Conservation (phyloP, 2,888 invertebrate species). For the Sesamia inferens region DNA sequence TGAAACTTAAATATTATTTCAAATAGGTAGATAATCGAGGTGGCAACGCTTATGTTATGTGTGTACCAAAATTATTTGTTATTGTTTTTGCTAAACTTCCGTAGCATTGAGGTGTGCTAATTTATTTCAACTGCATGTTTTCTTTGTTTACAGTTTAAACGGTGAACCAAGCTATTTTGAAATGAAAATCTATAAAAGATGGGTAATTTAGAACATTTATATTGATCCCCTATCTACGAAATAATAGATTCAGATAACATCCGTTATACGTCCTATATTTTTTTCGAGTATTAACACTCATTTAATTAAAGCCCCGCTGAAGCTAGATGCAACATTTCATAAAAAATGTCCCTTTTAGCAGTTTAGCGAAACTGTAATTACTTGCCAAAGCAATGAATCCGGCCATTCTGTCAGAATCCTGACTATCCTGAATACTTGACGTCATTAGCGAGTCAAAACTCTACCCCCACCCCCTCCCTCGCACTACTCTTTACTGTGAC, state of each 20-base stretch:
- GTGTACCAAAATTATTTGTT: too few species aligned
- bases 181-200: conserved; percentile 7
- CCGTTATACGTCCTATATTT: neutral
- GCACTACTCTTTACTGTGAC: conserved; percentile 45
- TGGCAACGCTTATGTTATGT: too few species aligned
- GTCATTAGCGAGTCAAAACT: conserved; percentile 64
- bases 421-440: conserved; percentile 53
- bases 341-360: conserved; percentile 52
- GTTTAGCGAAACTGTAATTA: conserved; percentile 56
- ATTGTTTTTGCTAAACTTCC: conserved; percentile 38
- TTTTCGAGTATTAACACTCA: conserved; percentile 11
- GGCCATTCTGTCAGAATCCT: conserved; percentile 48
- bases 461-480: conserved; percentile 1
- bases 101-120: conserved; percentile 19
- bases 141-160: conserved; percentile 14
- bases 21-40: conserved; percentile 21
- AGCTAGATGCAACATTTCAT: conserved; percentile 30
- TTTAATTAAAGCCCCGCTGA: conserved; percentile 37
- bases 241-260: neutral
- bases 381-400: conserved; percentile 50
- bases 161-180: conserved; percentile 16
- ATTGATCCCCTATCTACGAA: neutral
- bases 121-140: conserved; percentile 27
- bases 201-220: neutral
- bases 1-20: conserved; percentile 28